phyloP scores from a whole-genome alignment of 2,797 vertebrate genomes.

The Pelochelys cantorii region DNA sequence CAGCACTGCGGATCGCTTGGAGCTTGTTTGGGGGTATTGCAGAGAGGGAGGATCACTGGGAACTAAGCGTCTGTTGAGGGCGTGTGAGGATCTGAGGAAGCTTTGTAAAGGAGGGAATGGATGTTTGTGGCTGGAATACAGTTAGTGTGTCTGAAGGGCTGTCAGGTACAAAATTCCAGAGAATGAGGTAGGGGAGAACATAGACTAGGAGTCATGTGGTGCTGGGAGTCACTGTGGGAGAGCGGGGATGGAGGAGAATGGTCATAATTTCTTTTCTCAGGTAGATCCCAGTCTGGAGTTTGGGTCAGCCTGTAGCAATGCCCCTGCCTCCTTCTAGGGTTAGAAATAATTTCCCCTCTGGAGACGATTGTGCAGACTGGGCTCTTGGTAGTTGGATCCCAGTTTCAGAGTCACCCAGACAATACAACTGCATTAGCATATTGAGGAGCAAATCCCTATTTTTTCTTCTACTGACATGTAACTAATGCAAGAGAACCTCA shows the following conservation, averaged over 20 bases:
- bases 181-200: neutral
- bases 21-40: neutral
- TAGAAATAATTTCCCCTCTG: neutral
- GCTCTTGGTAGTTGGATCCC: neutral
- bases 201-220: neutral
- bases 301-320: neutral
- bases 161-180: constrained; percentile 4
- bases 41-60: neutral
- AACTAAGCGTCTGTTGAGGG: neutral
- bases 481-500: constrained; percentile 7
- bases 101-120: neutral
- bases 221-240: neutral
- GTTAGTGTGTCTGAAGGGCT: neutral
- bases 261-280: constrained; percentile 17
- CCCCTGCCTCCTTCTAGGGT: neutral
- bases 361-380: neutral
- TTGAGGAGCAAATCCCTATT: neutral
- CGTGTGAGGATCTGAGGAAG: neutral
- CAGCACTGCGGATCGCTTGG: neutral
- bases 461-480: constrained; percentile 21
- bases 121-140: neutral
- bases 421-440: neutral
- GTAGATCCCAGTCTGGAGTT: neutral
- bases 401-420: constrained; percentile 17
- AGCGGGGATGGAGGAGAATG: neutral